Evolutionary conservation across 2,113 vertebrate genomes (phyloP), one percentile per base, ranked within the genome.

Genomic region (Clarias gariepinus): DNA sequence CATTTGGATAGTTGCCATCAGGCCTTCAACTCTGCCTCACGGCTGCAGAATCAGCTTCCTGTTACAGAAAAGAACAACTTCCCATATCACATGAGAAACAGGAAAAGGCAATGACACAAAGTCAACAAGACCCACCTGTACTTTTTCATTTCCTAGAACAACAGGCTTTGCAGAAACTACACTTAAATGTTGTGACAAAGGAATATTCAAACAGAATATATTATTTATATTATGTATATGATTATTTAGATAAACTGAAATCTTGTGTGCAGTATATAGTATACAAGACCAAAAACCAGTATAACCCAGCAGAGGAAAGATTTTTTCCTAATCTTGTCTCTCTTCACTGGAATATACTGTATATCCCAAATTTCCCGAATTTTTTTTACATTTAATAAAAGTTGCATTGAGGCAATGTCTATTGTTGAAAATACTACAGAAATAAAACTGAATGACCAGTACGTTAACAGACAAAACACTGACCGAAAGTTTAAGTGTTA

Each of bases 51-150:
- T 86, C 36, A 25, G 53, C 78, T 88, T 89, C 83, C 81, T 88
- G 53, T 21, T 23, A 82, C 33, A 69, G 87, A 89, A 88, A 87
- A 87, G 66, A 86, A 85, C 71, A 79, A 85, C 85, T 89, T 90
- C 80, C 89, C 85, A 74, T 53, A 69, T 84, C 77, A 78, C 76
- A 91, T 71, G 83, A 89, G 87, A 86, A 90, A 88, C 76, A 85
- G 90, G 87, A 90, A 90, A 84, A 85, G 82, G 53, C n/a, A 82
- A 76, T 55, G 84, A 64, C 81, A 76, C 55, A 58, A 47, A 87
- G 74, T 81, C 36, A 86, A 76, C n/a, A 80, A 78, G 41, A 88
- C 83, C 82, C 88, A 89, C 89, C 89, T 89, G 88, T 88, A 82
- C 74, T 19, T 79, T 52, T 47, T 63, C 13, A 71, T 85, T 84